Conservation (phyloP, 2,113 vertebrate species). For the Perca flavescens region DNA sequence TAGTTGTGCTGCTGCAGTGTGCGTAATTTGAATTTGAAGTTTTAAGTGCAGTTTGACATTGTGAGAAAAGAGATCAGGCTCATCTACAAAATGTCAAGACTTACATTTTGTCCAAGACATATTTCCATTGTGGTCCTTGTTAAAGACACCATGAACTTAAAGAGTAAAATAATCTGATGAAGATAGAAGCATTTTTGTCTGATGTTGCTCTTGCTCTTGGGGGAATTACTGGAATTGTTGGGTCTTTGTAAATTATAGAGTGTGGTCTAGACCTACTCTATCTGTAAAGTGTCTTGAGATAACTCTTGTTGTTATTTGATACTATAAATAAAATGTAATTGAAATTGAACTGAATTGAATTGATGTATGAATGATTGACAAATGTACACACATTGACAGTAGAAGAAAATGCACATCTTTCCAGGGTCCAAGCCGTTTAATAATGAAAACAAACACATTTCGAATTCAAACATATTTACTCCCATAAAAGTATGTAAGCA, state of each 20-base stretch:
- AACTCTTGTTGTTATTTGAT: too few species aligned
- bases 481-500: not conserved
- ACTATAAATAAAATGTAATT: too few species aligned
- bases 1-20: not conserved
- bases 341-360: too few species aligned
- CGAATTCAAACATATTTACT: not conserved
- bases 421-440: too few species aligned
- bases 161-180: not conserved
- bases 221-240: too few species aligned
- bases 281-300: too few species aligned
- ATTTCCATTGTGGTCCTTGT: not conserved
- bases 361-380: too few species aligned
- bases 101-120: not conserved
- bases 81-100: not conserved
- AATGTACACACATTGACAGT: too few species aligned
- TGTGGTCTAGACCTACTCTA: too few species aligned
- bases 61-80: not conserved
- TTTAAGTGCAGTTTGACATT: not conserved
- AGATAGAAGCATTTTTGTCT: not conserved
- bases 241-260: too few species aligned
- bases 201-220: too few species aligned
- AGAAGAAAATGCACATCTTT: too few species aligned
- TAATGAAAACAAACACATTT: not conserved
- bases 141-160: not conserved
- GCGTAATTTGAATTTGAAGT: constrained; percentile 22